A percentile compares a stretch with the other conserved stretches of the same genome.
phyloP scores from a whole-genome alignment of 2,113 vertebrate species.

The Ophiodon elongatus region DNA sequence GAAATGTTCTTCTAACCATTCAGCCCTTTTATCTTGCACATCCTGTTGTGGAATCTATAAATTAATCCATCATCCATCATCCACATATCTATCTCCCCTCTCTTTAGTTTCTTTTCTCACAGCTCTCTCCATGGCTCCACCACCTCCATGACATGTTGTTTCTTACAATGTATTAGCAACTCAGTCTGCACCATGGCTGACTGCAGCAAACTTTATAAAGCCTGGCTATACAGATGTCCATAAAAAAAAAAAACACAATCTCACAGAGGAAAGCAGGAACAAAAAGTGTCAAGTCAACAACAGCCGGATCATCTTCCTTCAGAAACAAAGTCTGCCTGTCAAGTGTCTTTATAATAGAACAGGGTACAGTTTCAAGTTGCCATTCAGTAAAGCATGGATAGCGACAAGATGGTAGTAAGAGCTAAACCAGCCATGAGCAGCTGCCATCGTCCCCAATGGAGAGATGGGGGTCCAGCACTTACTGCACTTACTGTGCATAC shows the following conservation, averaged over 20 bases:
- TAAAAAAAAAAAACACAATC: slow-evolving; percentile 6
- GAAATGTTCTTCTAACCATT: background rate
- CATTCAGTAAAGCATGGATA: background rate
- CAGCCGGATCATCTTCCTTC: background rate
- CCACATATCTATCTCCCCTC: slow-evolving; percentile 23
- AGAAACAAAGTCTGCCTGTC: background rate
- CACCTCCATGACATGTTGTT: slow-evolving; percentile 44
- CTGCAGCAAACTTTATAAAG: slow-evolving; percentile 16
- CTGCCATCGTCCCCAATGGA: background rate
- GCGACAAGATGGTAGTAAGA: background rate
- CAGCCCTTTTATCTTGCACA: background rate
- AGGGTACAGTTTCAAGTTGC: background rate
- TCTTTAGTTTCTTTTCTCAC: background rate
- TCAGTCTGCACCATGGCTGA: slow-evolving; percentile 26
- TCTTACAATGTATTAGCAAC: slow-evolving; percentile 44
- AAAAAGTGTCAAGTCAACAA: background rate
- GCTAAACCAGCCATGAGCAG: background rate
- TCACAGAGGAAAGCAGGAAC: background rate
- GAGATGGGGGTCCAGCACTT: background rate
- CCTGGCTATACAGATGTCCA: slow-evolving; percentile 1
- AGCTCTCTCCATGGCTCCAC: slow-evolving; percentile 26
- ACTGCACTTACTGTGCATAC: too few relatives aligned
- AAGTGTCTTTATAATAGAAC: background rate
- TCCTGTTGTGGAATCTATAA: slow-evolving; percentile 20
- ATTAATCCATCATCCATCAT: slow-evolving; percentile 31